Base-by-base conservation (phyloP, 2,888 invertebrate genomes). In the Venustoraphidia nigricollis region DNA sequence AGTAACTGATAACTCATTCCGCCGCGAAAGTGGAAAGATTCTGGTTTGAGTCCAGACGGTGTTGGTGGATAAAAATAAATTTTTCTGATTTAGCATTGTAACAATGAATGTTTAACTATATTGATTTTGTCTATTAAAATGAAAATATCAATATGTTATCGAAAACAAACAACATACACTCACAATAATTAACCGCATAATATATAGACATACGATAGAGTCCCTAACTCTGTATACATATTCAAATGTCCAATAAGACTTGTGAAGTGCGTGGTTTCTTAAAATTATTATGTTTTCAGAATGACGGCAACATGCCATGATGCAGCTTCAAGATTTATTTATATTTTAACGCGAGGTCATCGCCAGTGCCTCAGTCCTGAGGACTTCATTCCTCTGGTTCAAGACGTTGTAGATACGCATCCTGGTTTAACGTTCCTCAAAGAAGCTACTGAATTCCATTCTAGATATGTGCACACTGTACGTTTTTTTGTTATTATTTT, bases 381-480 rank as follows among this genome's bases (percentile, higher is more conserved):
- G 61, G 96, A 97, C 70, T 84, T 97, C 67, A 86, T 93, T 61
- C 86, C 93, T 17, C 69, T 96, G 57, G 84, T 96, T 46, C 91
- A 95, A 71, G 96, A 97, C 67, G 92, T 97, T n/a, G 94, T 97
- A 40, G 95, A 97, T 66, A 91, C 93, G 9, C 96, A 97, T 73
- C 96, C 96, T 1, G 97, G 98, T 43, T 77, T 98, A 56, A 89
- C 88, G 53, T 98, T 98, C 75, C 78, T 98, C 50, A 91, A 94
- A 67, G 94, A 96, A 66, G 96, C 97, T 50, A 89, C 90, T 1
- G 97, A 98, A 72, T 98, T 98, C 71, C 97, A 98, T 75, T 94
- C 94, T 52, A 81, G 95, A 75, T 98, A 97, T 66, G 90, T 97
- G 57, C 94, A 96, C 69, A 97, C 97, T 65, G 97, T 89, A 62